Conservation (phyloP, 2,113 vertebrate species). For the Halichoerus grypus region DNA sequence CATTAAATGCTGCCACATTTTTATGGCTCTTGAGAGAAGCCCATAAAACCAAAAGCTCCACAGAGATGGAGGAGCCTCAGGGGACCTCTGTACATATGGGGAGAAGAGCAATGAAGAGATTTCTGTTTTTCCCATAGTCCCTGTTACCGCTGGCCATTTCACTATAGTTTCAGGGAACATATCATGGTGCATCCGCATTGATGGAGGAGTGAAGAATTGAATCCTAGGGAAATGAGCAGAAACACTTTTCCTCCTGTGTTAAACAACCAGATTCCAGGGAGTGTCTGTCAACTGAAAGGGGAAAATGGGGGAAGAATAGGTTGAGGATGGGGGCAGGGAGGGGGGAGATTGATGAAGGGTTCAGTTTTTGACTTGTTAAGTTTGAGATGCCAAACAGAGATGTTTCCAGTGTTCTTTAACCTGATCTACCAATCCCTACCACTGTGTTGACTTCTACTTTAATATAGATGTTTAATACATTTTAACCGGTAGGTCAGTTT, state of each 20-base stretch:
- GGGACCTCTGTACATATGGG: not conserved
- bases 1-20: not conserved
- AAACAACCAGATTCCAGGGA: not conserved
- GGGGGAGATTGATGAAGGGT: not conserved
- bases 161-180: not conserved
- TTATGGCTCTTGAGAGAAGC: constrained; percentile 2
- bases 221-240: not conserved
- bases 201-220: not conserved
- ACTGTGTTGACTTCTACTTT: not conserved
- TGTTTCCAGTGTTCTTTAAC: not conserved
- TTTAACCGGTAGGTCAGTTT: not conserved
- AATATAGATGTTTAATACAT: not conserved
- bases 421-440: not conserved
- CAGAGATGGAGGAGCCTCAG: not conserved
- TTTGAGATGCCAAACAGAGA: not conserved
- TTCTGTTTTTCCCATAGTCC: not conserved
- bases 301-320: not conserved
- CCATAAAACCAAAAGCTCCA: not conserved
- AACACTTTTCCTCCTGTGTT: not conserved
- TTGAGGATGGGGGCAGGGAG: not conserved
- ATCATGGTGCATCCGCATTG: not conserved
- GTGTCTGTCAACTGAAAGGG: not conserved
- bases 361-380: not conserved
- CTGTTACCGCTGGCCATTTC: not conserved
- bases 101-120: not conserved